These are phyloP conservation scores for Zaprionus obscuricornis DNA, from an alignment of 2,888 invertebrate species.

Conservation along the genomic window DNA sequence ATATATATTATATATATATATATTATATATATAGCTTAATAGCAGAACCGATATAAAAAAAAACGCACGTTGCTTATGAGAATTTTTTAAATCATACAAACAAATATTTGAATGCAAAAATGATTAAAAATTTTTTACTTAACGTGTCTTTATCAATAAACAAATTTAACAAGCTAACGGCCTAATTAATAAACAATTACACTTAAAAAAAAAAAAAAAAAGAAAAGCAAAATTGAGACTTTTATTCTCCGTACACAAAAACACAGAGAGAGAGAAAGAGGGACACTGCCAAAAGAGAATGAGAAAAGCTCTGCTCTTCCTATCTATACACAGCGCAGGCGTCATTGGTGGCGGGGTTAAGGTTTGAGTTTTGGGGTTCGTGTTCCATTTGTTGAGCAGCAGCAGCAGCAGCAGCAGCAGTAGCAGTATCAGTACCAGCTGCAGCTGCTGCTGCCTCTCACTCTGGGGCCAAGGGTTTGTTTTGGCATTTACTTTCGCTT, in stretches of 20 bases:
- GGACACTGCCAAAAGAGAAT: neutral
- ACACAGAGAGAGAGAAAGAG: neutral
- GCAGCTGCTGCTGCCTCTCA: slow-evolving; percentile 33
- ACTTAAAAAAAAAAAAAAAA: slow-evolving; percentile 37
- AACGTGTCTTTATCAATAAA: slow-evolving; percentile 77
- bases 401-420: too few relatives aligned
- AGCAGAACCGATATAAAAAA: slow-evolving; percentile 73
- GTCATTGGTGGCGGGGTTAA: slow-evolving; percentile 24
- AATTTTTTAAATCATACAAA: slow-evolving; percentile 72
- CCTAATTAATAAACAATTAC: slow-evolving; percentile 68
- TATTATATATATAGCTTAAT: slow-evolving; percentile 64
- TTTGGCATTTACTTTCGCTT: slow-evolving; percentile 58
- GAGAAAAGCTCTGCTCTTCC: slow-evolving; percentile 16
- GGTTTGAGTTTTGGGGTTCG: slow-evolving; percentile 19
- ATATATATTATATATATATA: slow-evolving; percentile 39
- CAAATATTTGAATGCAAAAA: slow-evolving; percentile 64
- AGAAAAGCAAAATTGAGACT: slow-evolving; percentile 16
- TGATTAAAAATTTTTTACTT: slow-evolving; percentile 66
- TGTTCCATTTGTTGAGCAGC: slow-evolving; percentile 42
- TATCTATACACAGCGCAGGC: slow-evolving; percentile 22
- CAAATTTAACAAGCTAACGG: slow-evolving; percentile 53
- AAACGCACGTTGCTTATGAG: slow-evolving; percentile 76
- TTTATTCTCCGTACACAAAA: too few relatives aligned
- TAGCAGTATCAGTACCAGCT: too few relatives aligned
- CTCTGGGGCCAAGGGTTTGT: slow-evolving; percentile 40